These are phyloP conservation scores for Garrulus glandarius DNA, from an alignment of 2,797 vertebrate species.

Conservation along the genomic window DNA sequence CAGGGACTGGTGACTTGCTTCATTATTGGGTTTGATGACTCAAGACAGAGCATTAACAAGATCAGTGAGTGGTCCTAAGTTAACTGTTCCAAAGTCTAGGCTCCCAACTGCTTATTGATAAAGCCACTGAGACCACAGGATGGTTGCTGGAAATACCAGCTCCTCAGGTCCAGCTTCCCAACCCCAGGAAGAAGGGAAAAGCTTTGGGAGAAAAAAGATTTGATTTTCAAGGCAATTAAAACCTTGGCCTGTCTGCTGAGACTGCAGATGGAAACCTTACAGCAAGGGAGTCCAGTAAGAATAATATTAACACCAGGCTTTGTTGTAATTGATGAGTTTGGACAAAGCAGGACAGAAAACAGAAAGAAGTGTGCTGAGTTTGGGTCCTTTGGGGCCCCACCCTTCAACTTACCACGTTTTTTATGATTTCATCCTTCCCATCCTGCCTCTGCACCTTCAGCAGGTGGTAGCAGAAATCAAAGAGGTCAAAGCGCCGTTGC, in stretches of 20 bases:
- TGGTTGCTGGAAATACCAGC: neutral
- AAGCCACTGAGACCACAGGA: neutral
- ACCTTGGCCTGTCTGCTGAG: neutral
- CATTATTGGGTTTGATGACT: neutral
- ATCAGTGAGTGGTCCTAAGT: neutral
- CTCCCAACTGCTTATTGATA: conserved; percentile 12
- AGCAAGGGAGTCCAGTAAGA: neutral
- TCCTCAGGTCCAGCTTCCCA: neutral
- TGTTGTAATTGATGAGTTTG: neutral
- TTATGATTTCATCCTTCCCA: conserved; percentile 98
- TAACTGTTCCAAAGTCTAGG: neutral
- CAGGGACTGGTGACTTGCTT: neutral
- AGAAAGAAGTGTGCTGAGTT: neutral
- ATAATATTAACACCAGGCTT: neutral
- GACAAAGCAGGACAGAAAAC: neutral
- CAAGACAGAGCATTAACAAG: neutral
- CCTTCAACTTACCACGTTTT: conserved; percentile 88
- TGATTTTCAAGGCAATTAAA: conserved; percentile 6
- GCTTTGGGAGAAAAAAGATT: neutral
- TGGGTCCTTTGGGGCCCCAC: neutral
- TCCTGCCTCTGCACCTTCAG: conserved; percentile 98
- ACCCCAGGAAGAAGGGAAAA: neutral
- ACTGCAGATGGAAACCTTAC: neutral
- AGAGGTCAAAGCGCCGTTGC: conserved; percentile 96
- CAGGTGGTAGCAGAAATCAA: conserved; percentile 98